Evolutionary conservation across 2,888 invertebrate genomes (phyloP).

Genomic region (Drosophila nigricruria): DNA sequence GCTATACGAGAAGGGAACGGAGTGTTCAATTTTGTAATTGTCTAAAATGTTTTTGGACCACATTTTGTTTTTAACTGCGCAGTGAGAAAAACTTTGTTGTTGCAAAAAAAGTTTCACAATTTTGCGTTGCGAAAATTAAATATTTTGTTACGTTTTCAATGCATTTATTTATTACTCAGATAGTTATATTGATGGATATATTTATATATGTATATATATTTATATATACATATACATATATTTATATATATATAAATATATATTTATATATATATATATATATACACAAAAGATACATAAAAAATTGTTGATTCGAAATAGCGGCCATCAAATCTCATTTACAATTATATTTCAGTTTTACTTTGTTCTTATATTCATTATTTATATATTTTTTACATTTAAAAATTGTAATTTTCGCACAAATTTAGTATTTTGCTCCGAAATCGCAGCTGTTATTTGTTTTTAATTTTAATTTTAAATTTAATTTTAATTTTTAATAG

Average conservation of each 20-base stretch:
- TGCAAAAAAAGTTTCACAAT: constrained; percentile 44
- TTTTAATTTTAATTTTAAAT: constrained; percentile 14
- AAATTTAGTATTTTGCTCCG: constrained; percentile 54
- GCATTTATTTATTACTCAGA: constrained; percentile 75
- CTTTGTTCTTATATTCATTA: constrained; percentile 16
- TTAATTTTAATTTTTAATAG: constrained; percentile 45
- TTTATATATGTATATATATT: constrained; percentile 58
- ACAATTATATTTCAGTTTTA: constrained; percentile 43
- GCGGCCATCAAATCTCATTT: constrained; percentile 51
- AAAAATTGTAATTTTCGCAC: constrained; percentile 60
- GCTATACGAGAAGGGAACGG: constrained; percentile 21
- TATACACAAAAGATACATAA: constrained; percentile 77
- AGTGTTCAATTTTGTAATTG: constrained; percentile 18
- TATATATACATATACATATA: constrained; percentile 64
- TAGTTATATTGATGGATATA: constrained; percentile 67
- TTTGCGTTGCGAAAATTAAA: constrained; percentile 13
- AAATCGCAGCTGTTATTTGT: constrained; percentile 47
- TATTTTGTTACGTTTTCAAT: constrained; percentile 66
- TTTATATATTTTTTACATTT: constrained; percentile 57
- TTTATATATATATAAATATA: constrained; percentile 69
- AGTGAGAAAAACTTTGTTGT: constrained; percentile 40
- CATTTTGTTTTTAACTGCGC: constrained; percentile 58
- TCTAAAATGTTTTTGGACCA: constrained; percentile 61
- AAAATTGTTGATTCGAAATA: constrained; percentile 62
- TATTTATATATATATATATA: constrained; percentile 60